phyloP scores from a whole-genome alignment of 2,113 vertebrate genomes.

The Fregetta grallaria region DNA sequence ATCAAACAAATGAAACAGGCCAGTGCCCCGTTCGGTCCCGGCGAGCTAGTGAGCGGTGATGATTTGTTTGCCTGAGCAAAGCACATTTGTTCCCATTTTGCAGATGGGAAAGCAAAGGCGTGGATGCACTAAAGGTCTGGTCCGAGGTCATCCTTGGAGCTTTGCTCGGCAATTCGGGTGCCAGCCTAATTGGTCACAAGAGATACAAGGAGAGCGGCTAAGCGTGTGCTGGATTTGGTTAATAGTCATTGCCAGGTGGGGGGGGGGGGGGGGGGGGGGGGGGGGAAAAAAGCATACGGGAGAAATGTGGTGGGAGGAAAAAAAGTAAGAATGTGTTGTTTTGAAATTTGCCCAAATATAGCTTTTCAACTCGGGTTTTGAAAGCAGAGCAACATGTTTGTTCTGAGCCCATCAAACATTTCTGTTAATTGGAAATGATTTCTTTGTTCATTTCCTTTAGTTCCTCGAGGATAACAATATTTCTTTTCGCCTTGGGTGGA shows the following conservation, averaged over 20 bases:
- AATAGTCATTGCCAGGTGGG: background rate
- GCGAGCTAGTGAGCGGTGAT: background rate
- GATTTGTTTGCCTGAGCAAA: background rate
- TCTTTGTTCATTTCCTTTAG: slow-evolving; percentile 21
- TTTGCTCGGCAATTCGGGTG: background rate
- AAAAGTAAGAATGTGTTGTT: background rate
- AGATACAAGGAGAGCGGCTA: background rate
- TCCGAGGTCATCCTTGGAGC: background rate
- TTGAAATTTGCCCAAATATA: slow-evolving; percentile 45
- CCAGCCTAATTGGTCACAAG: background rate
- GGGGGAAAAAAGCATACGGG: background rate
- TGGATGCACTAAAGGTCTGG: background rate
- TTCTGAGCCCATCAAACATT: slow-evolving; percentile 43
- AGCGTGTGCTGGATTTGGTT: background rate
- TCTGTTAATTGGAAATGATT: slow-evolving; percentile 43
- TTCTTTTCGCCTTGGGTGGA: background rate
- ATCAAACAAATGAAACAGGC: background rate
- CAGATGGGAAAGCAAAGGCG: background rate
- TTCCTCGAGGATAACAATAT: background rate
- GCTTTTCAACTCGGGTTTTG: slow-evolving; percentile 11
- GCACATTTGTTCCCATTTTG: background rate
- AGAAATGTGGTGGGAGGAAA: background rate
- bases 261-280: too few species aligned
- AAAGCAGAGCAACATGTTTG: slow-evolving; percentile 40
- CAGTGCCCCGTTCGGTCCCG: background rate